Evolutionary conservation across 2,113 vertebrate species (phyloP).

Genomic region (Pandion haliaetus): DNA sequence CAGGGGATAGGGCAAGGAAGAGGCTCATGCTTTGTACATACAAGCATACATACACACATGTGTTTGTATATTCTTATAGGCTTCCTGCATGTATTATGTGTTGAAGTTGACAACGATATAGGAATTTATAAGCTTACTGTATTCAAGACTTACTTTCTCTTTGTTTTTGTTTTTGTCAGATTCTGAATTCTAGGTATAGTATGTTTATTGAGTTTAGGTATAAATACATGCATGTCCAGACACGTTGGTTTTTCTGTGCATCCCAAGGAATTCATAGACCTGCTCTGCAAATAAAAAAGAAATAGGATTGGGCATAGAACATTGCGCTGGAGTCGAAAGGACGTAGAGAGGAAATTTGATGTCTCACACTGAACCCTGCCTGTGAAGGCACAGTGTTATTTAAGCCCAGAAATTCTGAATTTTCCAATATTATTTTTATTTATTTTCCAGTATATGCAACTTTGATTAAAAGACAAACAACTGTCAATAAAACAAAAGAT

Average conservation of each 20-base stretch:
- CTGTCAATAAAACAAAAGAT: not conserved
- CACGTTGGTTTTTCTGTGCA: not conserved
- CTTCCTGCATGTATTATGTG: not conserved
- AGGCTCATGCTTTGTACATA: not conserved
- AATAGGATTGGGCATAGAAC: not conserved
- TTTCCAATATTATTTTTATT: not conserved
- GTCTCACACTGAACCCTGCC: not conserved
- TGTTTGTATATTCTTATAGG: not conserved
- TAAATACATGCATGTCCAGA: not conserved
- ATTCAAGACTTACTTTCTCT: not conserved
- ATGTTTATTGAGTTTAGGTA: not conserved
- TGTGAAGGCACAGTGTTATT: not conserved
- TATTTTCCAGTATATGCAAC: not conserved
- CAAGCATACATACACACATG: no score
- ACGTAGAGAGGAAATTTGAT: not conserved
- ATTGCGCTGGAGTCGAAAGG: not conserved
- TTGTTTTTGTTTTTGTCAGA: not conserved
- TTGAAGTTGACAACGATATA: not conserved
- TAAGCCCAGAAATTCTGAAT: not conserved
- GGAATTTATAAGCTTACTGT: not conserved
- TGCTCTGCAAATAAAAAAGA: not conserved
- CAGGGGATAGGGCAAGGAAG: not conserved
- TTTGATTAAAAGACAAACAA: not conserved
- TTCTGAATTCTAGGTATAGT: not conserved
- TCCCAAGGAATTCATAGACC: not conserved